phyloP scores from a whole-genome alignment of 2,888 invertebrate species.

The Leuctra nigra region DNA sequence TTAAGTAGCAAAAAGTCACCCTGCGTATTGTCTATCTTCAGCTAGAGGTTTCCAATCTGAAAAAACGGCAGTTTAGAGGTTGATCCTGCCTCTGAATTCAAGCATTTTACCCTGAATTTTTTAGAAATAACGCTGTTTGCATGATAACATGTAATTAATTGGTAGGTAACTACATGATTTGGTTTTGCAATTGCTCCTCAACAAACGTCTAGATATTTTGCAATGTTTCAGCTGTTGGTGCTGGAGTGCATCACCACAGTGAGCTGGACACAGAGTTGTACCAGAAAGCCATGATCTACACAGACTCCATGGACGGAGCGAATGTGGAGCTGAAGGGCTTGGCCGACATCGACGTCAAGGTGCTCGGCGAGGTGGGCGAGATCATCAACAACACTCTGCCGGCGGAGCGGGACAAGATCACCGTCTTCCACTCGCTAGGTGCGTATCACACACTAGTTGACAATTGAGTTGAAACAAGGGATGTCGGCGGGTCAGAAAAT shows the following conservation, averaged over 20 bases:
- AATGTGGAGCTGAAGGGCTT: slow-evolving; percentile 46
- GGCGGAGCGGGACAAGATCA: slow-evolving; percentile 37
- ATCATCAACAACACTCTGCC: slow-evolving; percentile 41
- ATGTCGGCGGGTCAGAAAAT: too few species aligned
- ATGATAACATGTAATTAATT: too few species aligned
- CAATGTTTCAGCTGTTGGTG: slow-evolving; percentile 57
- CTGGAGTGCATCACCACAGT: slow-evolving; percentile 43
- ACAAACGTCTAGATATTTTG: too few species aligned
- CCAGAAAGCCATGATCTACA: slow-evolving; percentile 44
- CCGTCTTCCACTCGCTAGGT: slow-evolving; percentile 61
- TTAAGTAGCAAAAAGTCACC: too few species aligned
- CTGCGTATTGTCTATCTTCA: too few species aligned
- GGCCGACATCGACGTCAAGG: slow-evolving; percentile 42
- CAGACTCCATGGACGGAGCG: slow-evolving; percentile 49
- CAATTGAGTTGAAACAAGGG: neutral
- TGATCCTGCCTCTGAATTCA: too few species aligned
- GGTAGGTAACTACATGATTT: too few species aligned
- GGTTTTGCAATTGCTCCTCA: too few species aligned
- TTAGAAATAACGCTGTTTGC: too few species aligned
- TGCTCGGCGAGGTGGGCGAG: slow-evolving; percentile 51
- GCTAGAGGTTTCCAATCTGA: too few species aligned
- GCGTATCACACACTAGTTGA: slow-evolving; percentile 27
- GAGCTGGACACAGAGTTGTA: slow-evolving; percentile 51
- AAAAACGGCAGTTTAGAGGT: too few species aligned
- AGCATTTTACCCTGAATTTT: too few species aligned